A percentile compares a stretch with the other conserved stretches of the same genome.
These are phyloP conservation scores for Distichodus sexfasciatus DNA, from an alignment of 2,797 vertebrate species.

Conservation along the genomic window DNA sequence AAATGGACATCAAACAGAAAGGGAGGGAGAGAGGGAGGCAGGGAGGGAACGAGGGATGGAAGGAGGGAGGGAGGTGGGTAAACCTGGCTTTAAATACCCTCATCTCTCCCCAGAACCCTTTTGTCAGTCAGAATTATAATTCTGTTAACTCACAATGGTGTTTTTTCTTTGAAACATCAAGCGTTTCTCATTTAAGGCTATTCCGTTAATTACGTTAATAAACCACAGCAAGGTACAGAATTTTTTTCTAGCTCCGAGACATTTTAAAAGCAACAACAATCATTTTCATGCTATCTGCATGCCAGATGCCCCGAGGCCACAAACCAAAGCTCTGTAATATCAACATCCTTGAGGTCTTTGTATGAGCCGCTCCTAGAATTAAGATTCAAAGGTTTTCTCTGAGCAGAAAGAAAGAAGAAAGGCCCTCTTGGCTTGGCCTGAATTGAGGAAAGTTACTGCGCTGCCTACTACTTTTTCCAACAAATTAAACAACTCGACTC, in stretches of 20 bases:
- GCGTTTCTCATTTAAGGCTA: slow-evolving; percentile 59
- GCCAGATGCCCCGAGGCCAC: not conserved
- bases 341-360: not conserved
- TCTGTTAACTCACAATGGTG: slow-evolving; percentile 53
- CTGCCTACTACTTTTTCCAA: slow-evolving; percentile 21
- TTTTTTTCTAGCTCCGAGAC: slow-evolving; percentile 43
- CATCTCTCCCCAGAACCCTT: slow-evolving; percentile 24
- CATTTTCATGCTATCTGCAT: not conserved
- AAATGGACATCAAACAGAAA: slow-evolving; percentile 64
- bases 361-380: slow-evolving; percentile 39
- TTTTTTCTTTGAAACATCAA: slow-evolving; percentile 70
- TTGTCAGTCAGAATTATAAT: slow-evolving; percentile 70
- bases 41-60: slow-evolving; percentile 22
- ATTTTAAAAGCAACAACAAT: slow-evolving; percentile 20
- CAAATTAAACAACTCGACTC: slow-evolving; percentile 39
- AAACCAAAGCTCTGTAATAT: slow-evolving; percentile 15
- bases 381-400: slow-evolving; percentile 44
- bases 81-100: slow-evolving; percentile 32
- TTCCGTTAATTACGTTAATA: slow-evolving; percentile 67
- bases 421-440: slow-evolving; percentile 28
- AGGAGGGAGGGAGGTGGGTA: not conserved
- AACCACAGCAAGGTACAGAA: slow-evolving; percentile 56
- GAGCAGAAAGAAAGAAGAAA: slow-evolving; percentile 28
- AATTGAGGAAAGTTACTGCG: slow-evolving; percentile 33
- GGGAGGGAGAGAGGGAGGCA: slow-evolving; percentile 48